phyloP scores from a whole-genome alignment of 2,797 vertebrate species.

The Antrozous pallidus region DNA sequence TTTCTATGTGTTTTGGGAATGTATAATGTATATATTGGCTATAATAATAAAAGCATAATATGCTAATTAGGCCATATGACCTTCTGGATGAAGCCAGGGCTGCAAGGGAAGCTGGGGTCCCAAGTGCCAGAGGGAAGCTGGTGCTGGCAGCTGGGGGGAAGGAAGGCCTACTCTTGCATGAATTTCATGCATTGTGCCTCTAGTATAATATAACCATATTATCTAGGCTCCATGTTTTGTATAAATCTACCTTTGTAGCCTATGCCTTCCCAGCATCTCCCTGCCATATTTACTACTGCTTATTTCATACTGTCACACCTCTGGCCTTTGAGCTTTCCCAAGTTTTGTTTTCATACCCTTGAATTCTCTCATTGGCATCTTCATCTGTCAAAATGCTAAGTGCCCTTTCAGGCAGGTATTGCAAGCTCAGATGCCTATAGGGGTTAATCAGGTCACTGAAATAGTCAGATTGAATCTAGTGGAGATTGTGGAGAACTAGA shows the following conservation, averaged over 20 bases:
- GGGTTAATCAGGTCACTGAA: background rate
- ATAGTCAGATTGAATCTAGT: background rate
- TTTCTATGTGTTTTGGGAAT: background rate
- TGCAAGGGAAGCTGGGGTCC: no score
- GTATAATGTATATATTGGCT: background rate
- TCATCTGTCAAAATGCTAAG: background rate
- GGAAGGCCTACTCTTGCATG: no score
- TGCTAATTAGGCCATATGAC: no score
- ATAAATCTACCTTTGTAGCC: background rate
- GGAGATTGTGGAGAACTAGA: background rate
- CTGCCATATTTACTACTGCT: background rate
- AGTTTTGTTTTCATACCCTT: background rate
- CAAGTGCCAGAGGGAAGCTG: no score
- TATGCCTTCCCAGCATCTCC: background rate
- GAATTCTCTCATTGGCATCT: background rate
- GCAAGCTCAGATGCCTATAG: background rate
- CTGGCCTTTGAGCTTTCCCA: background rate
- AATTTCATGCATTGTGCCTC: no score
- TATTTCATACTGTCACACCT: background rate
- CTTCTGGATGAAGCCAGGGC: no score
- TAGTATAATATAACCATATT: background rate
- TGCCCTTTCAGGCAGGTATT: background rate
- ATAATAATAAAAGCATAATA: no score
- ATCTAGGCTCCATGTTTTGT: background rate
- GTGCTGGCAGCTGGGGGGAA: no score